Evolutionary conservation across 2,888 invertebrate species (phyloP).

Genomic region (Lasius fuliginosus): DNA sequence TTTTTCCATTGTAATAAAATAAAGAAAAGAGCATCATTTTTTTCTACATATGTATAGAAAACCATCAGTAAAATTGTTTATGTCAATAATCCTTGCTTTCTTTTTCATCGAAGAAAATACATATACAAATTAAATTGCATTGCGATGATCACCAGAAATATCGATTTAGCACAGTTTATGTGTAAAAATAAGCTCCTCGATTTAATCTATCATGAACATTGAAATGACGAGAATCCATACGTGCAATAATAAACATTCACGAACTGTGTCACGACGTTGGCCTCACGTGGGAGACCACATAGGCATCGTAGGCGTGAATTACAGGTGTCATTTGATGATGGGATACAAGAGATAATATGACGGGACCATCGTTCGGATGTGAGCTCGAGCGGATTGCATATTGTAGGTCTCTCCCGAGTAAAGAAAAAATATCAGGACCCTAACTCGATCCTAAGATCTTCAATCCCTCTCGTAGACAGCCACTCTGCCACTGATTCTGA

Average conservation of each 20-base stretch:
- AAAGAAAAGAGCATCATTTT: neutral
- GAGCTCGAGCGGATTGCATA: neutral
- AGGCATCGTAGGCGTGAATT: slow-evolving; percentile 74
- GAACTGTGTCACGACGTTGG: slow-evolving; percentile 67
- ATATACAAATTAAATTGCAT: neutral
- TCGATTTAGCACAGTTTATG: neutral
- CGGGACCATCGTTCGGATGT: neutral
- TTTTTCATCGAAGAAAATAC: neutral
- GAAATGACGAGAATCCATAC: slow-evolving; percentile 50
- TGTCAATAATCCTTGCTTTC: neutral
- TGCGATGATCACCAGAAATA: neutral
- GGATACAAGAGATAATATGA: slow-evolving; percentile 14
- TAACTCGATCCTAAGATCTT: too few species aligned
- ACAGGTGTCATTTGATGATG: slow-evolving; percentile 68
- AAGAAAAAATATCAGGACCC: too few species aligned
- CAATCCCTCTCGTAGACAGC: too few species aligned
- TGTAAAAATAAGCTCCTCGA: neutral
- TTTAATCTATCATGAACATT: neutral
- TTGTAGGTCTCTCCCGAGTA: too few species aligned
- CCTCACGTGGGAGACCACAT: slow-evolving; percentile 62
- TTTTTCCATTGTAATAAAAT: neutral
- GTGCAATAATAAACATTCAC: slow-evolving; percentile 62
- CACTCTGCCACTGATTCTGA: too few species aligned
- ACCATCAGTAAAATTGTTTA: neutral
- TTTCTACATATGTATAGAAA: neutral